phyloP scores from a whole-genome alignment of 2,888 invertebrate genomes.

The Creontiades dilutus region DNA sequence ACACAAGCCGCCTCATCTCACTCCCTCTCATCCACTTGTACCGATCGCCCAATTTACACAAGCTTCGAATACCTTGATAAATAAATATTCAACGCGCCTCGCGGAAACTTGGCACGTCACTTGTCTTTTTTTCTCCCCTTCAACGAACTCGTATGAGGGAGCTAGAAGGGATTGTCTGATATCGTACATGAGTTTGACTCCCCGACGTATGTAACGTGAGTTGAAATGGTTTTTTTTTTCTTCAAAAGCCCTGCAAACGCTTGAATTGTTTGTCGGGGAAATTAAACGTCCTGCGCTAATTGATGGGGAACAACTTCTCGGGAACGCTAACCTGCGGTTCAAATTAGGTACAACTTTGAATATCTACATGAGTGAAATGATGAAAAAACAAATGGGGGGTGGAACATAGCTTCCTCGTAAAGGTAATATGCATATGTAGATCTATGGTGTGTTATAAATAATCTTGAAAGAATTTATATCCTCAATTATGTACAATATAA shows the following conservation, averaged over 20 bases:
- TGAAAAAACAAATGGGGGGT: too few species aligned
- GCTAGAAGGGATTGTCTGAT: not conserved
- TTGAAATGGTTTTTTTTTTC: not conserved
- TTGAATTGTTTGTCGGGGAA: too few species aligned
- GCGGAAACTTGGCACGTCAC: constrained; percentile 59
- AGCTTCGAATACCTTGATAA: constrained; percentile 57
- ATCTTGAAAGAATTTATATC: too few species aligned
- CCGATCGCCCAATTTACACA: constrained; percentile 58
- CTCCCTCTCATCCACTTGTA: constrained; percentile 43
- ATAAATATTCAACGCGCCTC: constrained; percentile 58
- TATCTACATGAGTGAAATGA: too few species aligned
- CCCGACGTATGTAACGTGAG: not conserved
- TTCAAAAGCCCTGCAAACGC: not conserved
- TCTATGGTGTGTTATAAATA: too few species aligned
- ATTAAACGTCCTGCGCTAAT: too few species aligned
- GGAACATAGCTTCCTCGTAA: too few species aligned
- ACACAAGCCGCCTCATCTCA: not conserved
- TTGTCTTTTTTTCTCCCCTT: constrained; percentile 12
- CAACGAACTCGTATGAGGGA: constrained; percentile 8
- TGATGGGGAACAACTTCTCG: too few species aligned
- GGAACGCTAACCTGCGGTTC: too few species aligned
- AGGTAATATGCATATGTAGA: too few species aligned
- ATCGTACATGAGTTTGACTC: constrained; percentile 26
- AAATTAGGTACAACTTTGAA: too few species aligned
- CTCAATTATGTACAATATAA: too few species aligned